phyloP scores from a whole-genome alignment of 2,888 invertebrate genomes.

The Automeris io region DNA sequence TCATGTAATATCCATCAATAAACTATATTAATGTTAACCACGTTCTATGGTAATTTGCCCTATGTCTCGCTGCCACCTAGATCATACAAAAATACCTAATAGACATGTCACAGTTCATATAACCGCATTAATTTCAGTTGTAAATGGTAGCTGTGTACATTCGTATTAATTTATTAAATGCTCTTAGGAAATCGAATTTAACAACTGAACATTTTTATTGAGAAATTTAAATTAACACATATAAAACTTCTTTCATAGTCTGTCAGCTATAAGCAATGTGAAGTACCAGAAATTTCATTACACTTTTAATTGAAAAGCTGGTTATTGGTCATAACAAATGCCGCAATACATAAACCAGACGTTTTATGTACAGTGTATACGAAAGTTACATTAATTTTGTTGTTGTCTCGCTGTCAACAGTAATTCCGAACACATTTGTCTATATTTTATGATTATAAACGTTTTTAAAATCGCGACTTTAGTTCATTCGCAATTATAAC shows the following conservation, averaged over 20 bases:
- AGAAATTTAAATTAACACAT: conserved; percentile 9
- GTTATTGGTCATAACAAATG: too few relatives aligned
- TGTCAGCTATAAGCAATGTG: too few relatives aligned
- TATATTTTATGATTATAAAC: conserved; percentile 16
- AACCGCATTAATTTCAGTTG: conserved; percentile 44
- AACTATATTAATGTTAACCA: conserved; percentile 47
- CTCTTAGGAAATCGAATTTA: neutral
- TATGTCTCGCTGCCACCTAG: conserved; percentile 31
- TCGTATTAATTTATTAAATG: conserved; percentile 1
- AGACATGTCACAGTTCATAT: conserved; percentile 41
- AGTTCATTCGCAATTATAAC: conserved; percentile 27
- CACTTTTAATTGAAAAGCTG: too few relatives aligned
- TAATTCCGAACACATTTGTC: too few relatives aligned
- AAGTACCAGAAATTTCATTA: too few relatives aligned
- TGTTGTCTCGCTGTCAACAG: too few relatives aligned
- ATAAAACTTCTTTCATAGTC: too few relatives aligned
- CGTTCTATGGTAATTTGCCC: conserved; percentile 43
- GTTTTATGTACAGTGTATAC: too few relatives aligned
- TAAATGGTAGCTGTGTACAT: conserved; percentile 29
- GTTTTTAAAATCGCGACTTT: conserved; percentile 23
- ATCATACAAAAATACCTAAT: conserved; percentile 42
- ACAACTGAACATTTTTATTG: conserved; percentile 1
- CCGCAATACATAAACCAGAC: too few relatives aligned
- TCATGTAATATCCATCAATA: conserved; percentile 33
- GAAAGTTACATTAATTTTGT: too few relatives aligned